A percentile compares a stretch with the other conserved stretches of the same genome.
Conservation (phyloP, 2,113 vertebrate species). For the Psilopogon haemacephalus region DNA sequence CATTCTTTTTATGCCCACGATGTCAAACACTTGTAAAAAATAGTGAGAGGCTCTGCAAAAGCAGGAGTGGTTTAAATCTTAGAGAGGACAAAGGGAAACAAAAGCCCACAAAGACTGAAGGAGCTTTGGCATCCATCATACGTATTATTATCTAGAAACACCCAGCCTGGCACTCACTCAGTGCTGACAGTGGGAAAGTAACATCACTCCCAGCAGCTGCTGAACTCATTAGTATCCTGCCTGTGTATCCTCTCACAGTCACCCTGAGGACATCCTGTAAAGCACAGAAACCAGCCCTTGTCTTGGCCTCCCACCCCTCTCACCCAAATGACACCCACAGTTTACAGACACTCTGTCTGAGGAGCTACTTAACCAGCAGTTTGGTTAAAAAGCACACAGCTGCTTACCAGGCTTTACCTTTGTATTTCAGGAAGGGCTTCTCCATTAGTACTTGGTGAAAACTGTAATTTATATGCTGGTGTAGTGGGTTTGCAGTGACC, state of each 20-base stretch:
- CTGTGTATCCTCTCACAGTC: not conserved
- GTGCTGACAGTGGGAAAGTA: not conserved
- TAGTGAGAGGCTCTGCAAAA: not conserved
- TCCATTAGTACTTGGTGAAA: constrained; percentile 32
- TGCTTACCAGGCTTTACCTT: constrained; percentile 3
- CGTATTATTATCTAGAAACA: not conserved
- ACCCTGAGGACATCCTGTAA: not conserved
- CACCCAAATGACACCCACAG: not conserved
- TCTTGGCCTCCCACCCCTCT: not conserved
- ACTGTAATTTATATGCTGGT: constrained; percentile 45
- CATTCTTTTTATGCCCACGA: not conserved
- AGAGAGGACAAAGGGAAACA: not conserved
- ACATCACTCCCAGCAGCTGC: constrained; percentile 18
- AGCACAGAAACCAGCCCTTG: constrained; percentile 18
- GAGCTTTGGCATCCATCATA: not conserved
- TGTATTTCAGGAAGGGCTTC: not conserved
- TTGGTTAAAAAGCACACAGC: not conserved
- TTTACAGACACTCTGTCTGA: not conserved
- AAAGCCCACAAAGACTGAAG: not conserved
- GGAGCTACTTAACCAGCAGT: not conserved
- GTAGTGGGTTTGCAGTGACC: too few species aligned
- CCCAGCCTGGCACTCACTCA: not conserved
- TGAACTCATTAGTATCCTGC: constrained; percentile 24
- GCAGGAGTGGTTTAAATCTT: not conserved
- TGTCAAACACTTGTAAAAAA: not conserved